These are phyloP conservation scores for Corella eumyota DNA, from an alignment of 23 tunicate species.

Conservation along the genomic window DNA sequence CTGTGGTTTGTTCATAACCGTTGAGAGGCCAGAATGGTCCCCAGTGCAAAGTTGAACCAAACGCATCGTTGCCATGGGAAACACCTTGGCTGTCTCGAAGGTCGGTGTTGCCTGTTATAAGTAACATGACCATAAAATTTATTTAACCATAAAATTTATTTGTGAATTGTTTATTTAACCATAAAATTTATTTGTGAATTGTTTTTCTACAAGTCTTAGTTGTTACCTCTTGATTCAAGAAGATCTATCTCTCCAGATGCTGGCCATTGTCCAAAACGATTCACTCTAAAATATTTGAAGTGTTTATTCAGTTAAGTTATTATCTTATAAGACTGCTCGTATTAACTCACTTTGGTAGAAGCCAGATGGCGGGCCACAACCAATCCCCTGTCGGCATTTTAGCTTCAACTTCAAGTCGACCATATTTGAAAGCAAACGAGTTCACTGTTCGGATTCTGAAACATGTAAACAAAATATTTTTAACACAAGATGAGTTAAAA, in stretches of 20 bases:
- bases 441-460: conserved; percentile 58
- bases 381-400: conserved; percentile 90
- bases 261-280: conserved; percentile 76
- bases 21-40: conserved; percentile 84
- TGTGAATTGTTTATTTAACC: no score
- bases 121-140: no score
- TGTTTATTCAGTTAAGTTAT: no score
- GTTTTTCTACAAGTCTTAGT: no score
- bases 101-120: conserved; percentile 27
- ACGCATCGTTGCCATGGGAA: conserved; percentile 68
- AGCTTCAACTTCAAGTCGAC: conserved; percentile 55
- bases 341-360: conserved; percentile 66
- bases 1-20: conserved; percentile 51
- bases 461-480: background rate
- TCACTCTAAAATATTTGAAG: conserved; percentile 30
- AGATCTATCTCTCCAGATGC: conserved; percentile 88
- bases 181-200: no score
- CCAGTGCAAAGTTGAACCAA: conserved; percentile 82
- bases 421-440: conserved; percentile 61
- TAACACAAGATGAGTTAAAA: no score
- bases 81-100: conserved; percentile 37
- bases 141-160: no score
- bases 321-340: no score
- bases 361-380: conserved; percentile 92
- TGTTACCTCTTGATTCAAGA: conserved; percentile 75